Conservation (phyloP, 2,113 vertebrate genomes). For the Tenebrosternarchus preto region DNA sequence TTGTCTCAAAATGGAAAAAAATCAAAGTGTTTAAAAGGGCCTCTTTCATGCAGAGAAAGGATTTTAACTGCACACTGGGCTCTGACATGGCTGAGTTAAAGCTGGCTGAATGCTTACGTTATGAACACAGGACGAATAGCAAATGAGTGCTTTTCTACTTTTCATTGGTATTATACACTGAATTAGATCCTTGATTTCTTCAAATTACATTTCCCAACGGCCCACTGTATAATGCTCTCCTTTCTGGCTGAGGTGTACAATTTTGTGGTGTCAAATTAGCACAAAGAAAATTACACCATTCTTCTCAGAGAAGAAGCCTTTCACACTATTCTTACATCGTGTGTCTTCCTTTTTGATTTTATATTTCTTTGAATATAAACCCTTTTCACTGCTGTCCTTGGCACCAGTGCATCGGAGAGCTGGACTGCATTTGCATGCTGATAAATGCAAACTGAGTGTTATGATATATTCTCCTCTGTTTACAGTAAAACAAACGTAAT, state of each 20-base stretch:
- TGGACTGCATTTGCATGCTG: constrained; percentile 71
- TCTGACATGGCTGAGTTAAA: constrained; percentile 74
- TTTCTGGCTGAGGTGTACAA: constrained; percentile 67
- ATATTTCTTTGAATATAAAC: constrained; percentile 74
- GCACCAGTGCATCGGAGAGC: constrained; percentile 66
- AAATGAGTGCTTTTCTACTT: constrained; percentile 74
- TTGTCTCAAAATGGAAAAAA: constrained; percentile 74
- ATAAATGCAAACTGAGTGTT: constrained; percentile 71
- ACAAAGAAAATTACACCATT: constrained; percentile 67
- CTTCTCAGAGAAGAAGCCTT: constrained; percentile 55
- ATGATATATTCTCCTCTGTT: constrained; percentile 68
- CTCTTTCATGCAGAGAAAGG: constrained; percentile 68
- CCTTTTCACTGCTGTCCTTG: constrained; percentile 69
- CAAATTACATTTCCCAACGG: constrained; percentile 72
- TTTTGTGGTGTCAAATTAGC: constrained; percentile 75
- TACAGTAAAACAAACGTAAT: constrained; percentile 66
- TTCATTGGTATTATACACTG: constrained; percentile 71
- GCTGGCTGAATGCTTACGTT: constrained; percentile 66
- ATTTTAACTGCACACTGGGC: constrained; percentile 68
- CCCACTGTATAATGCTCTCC: constrained; percentile 55
- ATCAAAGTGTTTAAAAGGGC: constrained; percentile 71
- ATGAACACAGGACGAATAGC: constrained; percentile 73
- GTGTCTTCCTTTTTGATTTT: constrained; percentile 67
- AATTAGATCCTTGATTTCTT: constrained; percentile 76
- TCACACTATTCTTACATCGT: constrained; percentile 63